Evolutionary conservation across 2,113 vertebrate species (phyloP), one percentile per base, ranked within the genome.

Genomic region (Ammospiza nelsoni): DNA sequence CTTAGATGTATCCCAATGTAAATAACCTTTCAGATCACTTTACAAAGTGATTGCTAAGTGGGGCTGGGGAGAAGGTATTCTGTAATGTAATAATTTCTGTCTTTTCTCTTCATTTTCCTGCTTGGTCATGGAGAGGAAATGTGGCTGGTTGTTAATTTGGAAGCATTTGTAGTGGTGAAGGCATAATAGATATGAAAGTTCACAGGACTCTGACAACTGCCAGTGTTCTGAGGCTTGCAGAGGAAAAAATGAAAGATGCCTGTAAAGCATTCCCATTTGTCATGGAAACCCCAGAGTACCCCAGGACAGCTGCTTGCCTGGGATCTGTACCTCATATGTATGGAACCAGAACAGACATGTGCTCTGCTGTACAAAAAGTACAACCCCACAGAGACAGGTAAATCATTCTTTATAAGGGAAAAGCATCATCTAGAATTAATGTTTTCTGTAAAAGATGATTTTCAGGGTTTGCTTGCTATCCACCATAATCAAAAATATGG

Each of bases 21-120:
- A 95, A 88, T 90, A 94, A 91, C 21, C 59, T 94, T 80, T 77
- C 84, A 37, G 51, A 94, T 93, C 68, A 9, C 75, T 91, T 94
- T 74, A 83, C 78, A 67, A 88, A 91, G 58, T 6, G 18, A 67
- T 81, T 78, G 41, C 71, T 82, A 84, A 92, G 31, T 55, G 55
- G 35, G 51, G 33, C 2, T 6, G 75, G 48, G 82, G 63, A 92
- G 75, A 80, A 94, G 49, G 63, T 58, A 62, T 39, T 80, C 55
- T 62, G 66, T 79, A 91, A 84, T 11, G 57, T 29, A 80, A 13
- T 81, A 22, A 81, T 77, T 90, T 77, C 87, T 95, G 87, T 77
- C 55, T 87, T 91, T 95, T 81, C 72, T 91, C 66, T 87, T 87
- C 43, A 46, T 80, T 93, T 93, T 71, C 83, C 68, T 89, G 55